These are phyloP conservation scores for Noctua comes DNA, from an alignment of 2,888 invertebrate species.

Conservation along the genomic window DNA sequence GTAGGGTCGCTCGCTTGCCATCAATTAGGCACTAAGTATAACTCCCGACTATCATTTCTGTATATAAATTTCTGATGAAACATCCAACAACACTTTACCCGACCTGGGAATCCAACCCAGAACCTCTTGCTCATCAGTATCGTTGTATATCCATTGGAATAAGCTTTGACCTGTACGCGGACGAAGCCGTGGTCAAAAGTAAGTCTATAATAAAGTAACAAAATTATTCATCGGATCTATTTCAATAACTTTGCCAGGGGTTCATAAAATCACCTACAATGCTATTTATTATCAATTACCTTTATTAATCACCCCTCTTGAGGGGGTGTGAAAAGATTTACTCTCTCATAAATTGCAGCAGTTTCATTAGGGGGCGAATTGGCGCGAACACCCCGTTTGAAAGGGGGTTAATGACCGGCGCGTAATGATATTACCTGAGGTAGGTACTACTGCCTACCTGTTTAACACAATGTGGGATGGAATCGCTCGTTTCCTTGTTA, in stretches of 20 bases:
- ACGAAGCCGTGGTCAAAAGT: not conserved
- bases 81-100: not conserved
- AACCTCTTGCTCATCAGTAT: not conserved
- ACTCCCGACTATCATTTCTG: not conserved
- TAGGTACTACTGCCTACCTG: not conserved
- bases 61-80: not conserved
- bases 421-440: slow-evolving; percentile 21
- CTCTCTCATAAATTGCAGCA: slow-evolving; percentile 20
- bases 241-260: not conserved
- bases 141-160: not conserved
- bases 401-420: slow-evolving; percentile 18
- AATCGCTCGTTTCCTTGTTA: not conserved
- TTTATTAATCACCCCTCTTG: slow-evolving; percentile 15
- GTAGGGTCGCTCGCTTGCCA: no score
- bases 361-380: slow-evolving; percentile 19
- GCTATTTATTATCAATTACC: slow-evolving; percentile 11
- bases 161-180: not conserved
- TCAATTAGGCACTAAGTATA: not conserved
- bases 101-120: not conserved
- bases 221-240: not conserved
- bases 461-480: not conserved
- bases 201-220: not conserved
- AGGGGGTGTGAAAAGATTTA: slow-evolving; percentile 11
- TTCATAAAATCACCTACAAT: slow-evolving; percentile 4
- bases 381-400: not conserved